phyloP scores from a whole-genome alignment of 2,113 vertebrate genomes.

The Zootoca vivipara region DNA sequence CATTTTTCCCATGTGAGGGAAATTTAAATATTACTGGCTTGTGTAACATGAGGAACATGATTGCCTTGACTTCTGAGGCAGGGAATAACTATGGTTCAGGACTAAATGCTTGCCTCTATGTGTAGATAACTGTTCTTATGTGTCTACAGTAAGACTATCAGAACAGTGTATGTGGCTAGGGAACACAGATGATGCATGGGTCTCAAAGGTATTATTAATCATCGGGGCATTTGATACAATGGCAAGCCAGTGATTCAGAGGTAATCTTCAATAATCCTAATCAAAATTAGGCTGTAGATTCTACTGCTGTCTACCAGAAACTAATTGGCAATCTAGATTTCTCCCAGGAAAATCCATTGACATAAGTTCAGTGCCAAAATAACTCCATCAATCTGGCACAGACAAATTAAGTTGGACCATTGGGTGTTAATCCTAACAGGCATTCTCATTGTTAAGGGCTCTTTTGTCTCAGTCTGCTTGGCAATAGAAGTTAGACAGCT shows the following conservation, averaged over 20 bases:
- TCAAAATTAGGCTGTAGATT: not conserved
- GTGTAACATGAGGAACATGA: not conserved
- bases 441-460: slow-evolving; percentile 10
- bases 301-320: not conserved
- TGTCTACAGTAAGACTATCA: not conserved
- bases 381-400: not conserved
- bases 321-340: not conserved
- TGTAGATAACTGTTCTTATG: not conserved
- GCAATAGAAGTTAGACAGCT: not conserved
- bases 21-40: not conserved
- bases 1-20: not conserved
- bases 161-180: not conserved
- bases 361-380: not conserved
- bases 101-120: not conserved
- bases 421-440: not conserved
- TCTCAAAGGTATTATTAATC: not conserved
- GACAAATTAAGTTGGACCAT: slow-evolving; percentile 1
- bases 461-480: slow-evolving; percentile 6
- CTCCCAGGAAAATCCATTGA: not conserved
- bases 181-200: not conserved
- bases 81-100: not conserved
- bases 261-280: not conserved
- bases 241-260: not conserved
- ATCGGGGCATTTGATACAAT: not conserved
- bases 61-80: not conserved